These are phyloP conservation scores for Coelopa frigida DNA, from an alignment of 1,140 invertebrate genomes.

Conservation along the genomic window DNA sequence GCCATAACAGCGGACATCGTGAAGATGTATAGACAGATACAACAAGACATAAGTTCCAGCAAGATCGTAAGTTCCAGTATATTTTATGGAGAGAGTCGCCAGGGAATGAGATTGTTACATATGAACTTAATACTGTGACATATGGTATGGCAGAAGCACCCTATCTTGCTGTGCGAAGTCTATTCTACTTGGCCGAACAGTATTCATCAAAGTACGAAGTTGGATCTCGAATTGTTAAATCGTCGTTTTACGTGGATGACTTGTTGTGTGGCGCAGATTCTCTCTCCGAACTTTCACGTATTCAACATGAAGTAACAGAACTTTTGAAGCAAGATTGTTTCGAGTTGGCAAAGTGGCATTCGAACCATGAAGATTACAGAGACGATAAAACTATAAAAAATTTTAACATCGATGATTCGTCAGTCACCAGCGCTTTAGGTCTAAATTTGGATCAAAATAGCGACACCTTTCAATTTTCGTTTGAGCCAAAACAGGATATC, in stretches of 20 bases:
- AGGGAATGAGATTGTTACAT: constrained; percentile 19
- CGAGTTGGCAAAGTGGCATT: constrained; percentile 6
- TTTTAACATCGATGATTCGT: neutral
- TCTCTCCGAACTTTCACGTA: neutral
- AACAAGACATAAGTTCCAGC: constrained; percentile 26
- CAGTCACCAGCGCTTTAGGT: neutral
- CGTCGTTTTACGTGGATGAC: constrained; percentile 12
- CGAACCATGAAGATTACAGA: constrained; percentile 1
- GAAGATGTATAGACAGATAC: constrained; percentile 46
- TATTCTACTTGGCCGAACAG: constrained; percentile 1
- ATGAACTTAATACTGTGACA: constrained; percentile 12
- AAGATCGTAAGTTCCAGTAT: constrained; percentile 37
- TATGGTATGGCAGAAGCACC: constrained; percentile 10
- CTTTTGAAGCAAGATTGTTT: constrained; percentile 7
- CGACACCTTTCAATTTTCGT: no score
- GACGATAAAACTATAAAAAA: neutral
- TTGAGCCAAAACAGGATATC: no score
- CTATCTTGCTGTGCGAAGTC: constrained; percentile 7
- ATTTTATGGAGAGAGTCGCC: constrained; percentile 42
- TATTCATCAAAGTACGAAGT: neutral
- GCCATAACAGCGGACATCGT: constrained; percentile 37
- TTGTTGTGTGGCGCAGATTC: neutral
- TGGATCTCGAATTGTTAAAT: neutral
- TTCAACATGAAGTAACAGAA: constrained; percentile 10
- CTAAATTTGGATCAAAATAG: no score